Base-by-base conservation (phyloP, 2,113 vertebrate species). In the Pachycephala philippinensis region DNA sequence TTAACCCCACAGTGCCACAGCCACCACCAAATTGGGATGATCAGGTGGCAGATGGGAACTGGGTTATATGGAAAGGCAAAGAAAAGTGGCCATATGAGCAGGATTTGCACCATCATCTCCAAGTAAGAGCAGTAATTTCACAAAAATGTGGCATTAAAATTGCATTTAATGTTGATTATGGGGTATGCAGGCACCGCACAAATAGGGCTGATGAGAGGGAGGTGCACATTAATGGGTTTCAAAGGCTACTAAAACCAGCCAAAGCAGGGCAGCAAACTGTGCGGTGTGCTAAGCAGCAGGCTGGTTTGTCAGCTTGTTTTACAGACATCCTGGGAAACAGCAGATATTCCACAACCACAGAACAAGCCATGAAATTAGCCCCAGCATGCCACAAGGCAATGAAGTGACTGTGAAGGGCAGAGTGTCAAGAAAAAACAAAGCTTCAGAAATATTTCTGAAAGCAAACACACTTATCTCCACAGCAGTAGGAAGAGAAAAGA, bases 251-350 rank as follows among this genome's bases (percentile, higher is more conserved):
- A 57, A 88, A 65, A 20, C n/a, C 31, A 63, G 27, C 22, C 8
- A 11, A 89, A 86, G 28, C 45, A 74, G 37, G 12, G 76, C 90
- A 90, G 52, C 16, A 78, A 83, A 60, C 18, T 70, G 27, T 16
- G 30, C 17, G 16, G n/a, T 42, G 16, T 74, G 33, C 56, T 64
- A 61, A 87, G 60, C 69, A 87, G 20, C 31, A 71, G 56, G 39
- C 50, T 81, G 87, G 50, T 74, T 89, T 91, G 23, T 79, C 71
- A 88, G 66, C 44, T 86, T 81, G 33, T 89, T 70, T 87, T 79
- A 68, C 59, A 90, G 60, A 50, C 28, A 39, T 70, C 65, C 72
- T 81, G 47, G 56, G 86, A 84, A 92, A 92, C 10, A 84, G 80
- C 7, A 92, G 44, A 84, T 89, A 89, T 40, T 91, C 61, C 57